Percentiles rank a stretch among this genome's conserved stretches.
Conservation (phyloP, 1,140 invertebrate genomes). For the Phortica variegata region DNA sequence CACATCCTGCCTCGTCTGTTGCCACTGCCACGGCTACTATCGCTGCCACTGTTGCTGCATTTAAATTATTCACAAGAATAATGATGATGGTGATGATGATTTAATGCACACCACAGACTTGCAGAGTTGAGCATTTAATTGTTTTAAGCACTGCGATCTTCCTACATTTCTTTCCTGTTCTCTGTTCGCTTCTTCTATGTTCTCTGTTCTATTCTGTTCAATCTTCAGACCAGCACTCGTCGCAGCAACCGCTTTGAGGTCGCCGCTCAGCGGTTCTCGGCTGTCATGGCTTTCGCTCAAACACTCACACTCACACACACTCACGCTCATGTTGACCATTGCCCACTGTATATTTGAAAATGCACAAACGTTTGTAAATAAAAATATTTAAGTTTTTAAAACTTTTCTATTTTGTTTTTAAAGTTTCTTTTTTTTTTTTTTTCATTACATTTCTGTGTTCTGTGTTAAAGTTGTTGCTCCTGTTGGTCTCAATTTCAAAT, state of each 20-base stretch:
- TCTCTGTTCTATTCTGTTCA: too few species aligned
- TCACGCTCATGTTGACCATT: too few species aligned
- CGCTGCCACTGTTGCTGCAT: conserved; percentile 47
- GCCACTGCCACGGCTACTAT: conserved; percentile 15
- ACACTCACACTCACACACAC: conserved; percentile 4
- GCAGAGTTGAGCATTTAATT: conserved; percentile 53
- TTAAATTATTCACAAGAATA: conserved; percentile 46
- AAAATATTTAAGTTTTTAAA: too few species aligned
- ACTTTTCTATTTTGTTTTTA: too few species aligned
- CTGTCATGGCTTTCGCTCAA: conserved; percentile 3
- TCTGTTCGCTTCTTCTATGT: too few species aligned
- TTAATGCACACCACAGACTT: conserved; percentile 53
- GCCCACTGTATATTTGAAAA: conserved; percentile 4
- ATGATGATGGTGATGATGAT: conserved; percentile 39
- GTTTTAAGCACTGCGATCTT: conserved; percentile 19
- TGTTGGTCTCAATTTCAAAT: too few species aligned
- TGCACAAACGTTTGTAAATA: not conserved
- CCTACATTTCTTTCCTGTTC: not conserved
- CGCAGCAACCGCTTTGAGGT: too few species aligned
- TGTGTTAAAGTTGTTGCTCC: too few species aligned
- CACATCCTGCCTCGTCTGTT: too few species aligned
- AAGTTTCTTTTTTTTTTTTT: too few species aligned
- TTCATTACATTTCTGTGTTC: too few species aligned
- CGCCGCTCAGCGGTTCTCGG: not conserved
- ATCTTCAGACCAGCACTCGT: too few species aligned